Base-by-base conservation (phyloP, 2,113 vertebrate species). In the Takifugu bimaculatus region DNA sequence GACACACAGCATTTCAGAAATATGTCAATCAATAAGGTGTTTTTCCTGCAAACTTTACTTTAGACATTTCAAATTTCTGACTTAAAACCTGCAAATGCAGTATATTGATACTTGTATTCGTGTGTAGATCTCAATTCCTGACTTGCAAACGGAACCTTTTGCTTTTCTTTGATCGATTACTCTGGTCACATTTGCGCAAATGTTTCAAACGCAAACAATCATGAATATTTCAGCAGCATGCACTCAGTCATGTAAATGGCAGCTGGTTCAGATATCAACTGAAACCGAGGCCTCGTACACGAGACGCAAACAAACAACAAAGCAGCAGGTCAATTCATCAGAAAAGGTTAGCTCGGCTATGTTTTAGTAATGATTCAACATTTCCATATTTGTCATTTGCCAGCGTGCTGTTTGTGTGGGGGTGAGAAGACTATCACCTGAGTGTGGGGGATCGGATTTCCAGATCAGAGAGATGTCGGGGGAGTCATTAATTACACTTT, bases 401-500 rank as follows among this genome's bases (percentile, higher is more conserved):
- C 83, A 20, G 20, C 20, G 20, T 75, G 72, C 65, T 54, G 39
- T 58, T 67, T 47, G 57, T 26, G 54, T 4, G 54, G 50, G 69
- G 60, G 57, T 63, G 50, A 64, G 72, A 71, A 61, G 50, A 32
- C 58, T 56, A 28, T 11, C 28, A 69, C 51, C 65, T 51, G 67
- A 13, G 63, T 29, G 72, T 65, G 60, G 78, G 71, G 77, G 81
- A 61, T 72, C 27, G 57, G 63, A 48, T 54, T 67, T 81, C 73
- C 80, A 82, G 85, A 88, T 88, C 87, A 83, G 72, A 87, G 74
- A 80, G 80, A 83, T 69, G 71, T 77, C 68, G 70, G 72, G 80
- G 83, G 88, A 88, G 83, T 86, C 79, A 85, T 88, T 90, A 90
- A 89, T 78, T 77, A 66, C 65, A 48, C 32, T 78, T 76, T 82